Percentiles rank a stretch among this genome's conserved stretches.
Conservation (phyloP, 2,113 vertebrate species). For the Gorsachius goisagi region DNA sequence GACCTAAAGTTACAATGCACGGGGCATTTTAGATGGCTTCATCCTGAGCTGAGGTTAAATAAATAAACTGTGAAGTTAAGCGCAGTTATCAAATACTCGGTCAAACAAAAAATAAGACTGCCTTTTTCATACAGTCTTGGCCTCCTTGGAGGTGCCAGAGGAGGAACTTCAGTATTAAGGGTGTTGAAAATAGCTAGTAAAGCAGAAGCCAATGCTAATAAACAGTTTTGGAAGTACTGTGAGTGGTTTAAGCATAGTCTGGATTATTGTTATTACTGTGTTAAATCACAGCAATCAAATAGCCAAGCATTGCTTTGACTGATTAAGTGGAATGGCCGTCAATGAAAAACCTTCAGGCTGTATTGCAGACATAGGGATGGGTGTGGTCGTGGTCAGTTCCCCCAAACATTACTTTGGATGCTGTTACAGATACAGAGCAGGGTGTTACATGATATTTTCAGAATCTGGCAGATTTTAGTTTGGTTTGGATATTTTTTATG, state of each 20-base stretch:
- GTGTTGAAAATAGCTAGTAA: constrained; percentile 67
- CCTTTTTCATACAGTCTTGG: constrained; percentile 27
- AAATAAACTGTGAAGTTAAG: constrained; percentile 29
- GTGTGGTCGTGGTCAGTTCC: constrained; percentile 31
- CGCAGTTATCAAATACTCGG: constrained; percentile 22
- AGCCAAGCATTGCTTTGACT: constrained; percentile 51
- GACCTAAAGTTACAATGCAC: not conserved
- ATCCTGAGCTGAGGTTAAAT: constrained; percentile 24
- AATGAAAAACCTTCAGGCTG: constrained; percentile 47
- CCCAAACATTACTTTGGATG: constrained; percentile 57
- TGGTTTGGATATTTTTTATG: constrained; percentile 77
- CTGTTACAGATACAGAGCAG: constrained; percentile 37
- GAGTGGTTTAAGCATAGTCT: constrained; percentile 61
- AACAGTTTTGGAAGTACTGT: constrained; percentile 61
- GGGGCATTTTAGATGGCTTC: not conserved
- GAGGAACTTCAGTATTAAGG: constrained; percentile 53
- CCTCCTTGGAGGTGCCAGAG: constrained; percentile 17
- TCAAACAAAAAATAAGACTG: constrained; percentile 33
- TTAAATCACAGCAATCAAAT: constrained; percentile 68
- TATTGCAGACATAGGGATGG: constrained; percentile 6
- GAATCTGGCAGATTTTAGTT: constrained; percentile 73
- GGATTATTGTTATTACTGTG: constrained; percentile 66
- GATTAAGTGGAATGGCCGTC: constrained; percentile 38
- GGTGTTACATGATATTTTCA: constrained; percentile 64
- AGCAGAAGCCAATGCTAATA: constrained; percentile 73